Evolutionary conservation across 2,888 invertebrate species (phyloP).

Genomic region (Exephanes ischioxanthus): DNA sequence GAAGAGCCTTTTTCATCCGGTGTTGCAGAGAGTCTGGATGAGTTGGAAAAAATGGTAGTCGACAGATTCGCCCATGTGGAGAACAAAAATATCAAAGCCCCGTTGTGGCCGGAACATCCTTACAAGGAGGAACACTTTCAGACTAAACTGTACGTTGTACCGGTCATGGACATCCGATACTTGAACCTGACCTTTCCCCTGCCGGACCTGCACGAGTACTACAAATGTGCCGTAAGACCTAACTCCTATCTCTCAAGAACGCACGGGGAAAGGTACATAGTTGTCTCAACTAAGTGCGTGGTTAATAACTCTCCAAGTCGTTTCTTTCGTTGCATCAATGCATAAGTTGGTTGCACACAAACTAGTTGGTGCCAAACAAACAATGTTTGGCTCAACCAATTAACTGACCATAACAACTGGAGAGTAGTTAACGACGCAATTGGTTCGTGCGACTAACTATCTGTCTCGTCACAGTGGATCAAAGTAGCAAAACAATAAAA

Average conservation of each 20-base stretch:
- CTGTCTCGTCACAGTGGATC: not conserved
- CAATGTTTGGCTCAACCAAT: too few relatives aligned
- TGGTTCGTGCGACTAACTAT: too few relatives aligned
- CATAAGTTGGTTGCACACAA: not conserved
- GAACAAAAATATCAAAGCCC: constrained; percentile 90
- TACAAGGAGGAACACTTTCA: constrained; percentile 91
- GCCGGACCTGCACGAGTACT: constrained; percentile 93
- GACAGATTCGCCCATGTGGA: constrained; percentile 91
- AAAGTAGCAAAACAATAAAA: too few relatives aligned
- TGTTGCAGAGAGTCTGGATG: constrained; percentile 92
- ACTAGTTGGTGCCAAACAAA: not conserved
- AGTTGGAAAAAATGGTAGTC: constrained; percentile 92
- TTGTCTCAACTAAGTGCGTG: too few relatives aligned
- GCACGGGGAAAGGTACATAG: too few relatives aligned
- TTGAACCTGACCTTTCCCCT: constrained; percentile 95
- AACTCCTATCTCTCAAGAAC: not conserved
- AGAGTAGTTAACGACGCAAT: too few relatives aligned
- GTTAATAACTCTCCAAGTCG: too few relatives aligned
- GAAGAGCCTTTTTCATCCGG: constrained; percentile 21
- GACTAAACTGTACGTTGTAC: constrained; percentile 91
- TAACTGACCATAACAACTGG: too few relatives aligned
- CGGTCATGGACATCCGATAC: constrained; percentile 95
- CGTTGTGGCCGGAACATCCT: constrained; percentile 93
- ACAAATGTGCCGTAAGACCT: constrained; percentile 91
- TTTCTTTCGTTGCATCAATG: too few relatives aligned